These are phyloP conservation scores for Sebastes diaconus DNA, from an alignment of 2,797 vertebrate species.

Conservation along the genomic window DNA sequence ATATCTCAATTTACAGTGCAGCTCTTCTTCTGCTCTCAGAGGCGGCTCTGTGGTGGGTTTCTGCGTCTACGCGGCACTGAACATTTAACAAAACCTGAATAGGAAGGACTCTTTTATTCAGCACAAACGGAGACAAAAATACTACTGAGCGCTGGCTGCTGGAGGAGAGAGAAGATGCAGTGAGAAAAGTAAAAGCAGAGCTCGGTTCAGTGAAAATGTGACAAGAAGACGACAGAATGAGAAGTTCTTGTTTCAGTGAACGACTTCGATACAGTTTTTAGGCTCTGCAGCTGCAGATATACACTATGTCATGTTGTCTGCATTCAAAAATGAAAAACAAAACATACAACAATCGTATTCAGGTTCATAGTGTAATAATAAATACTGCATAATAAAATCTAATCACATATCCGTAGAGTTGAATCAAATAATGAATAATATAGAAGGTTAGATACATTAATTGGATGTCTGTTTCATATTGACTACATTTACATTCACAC, in stretches of 20 bases:
- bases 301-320: not conserved
- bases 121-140: constrained; percentile 32
- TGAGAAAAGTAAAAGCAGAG: not conserved
- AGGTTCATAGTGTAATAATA: not conserved
- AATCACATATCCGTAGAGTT: not conserved
- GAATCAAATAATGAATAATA: too few relatives aligned
- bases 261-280: not conserved
- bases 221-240: constrained; percentile 1
- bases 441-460: too few relatives aligned
- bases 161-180: constrained; percentile 5
- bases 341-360: not conserved
- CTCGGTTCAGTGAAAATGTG: constrained; percentile 20
- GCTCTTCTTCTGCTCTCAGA: not conserved
- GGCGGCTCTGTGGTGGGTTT: not conserved
- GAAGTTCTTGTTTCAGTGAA: constrained; percentile 36
- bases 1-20: constrained; percentile 7
- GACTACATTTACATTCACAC: too few relatives aligned
- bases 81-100: constrained; percentile 30
- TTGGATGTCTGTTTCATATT: too few relatives aligned
- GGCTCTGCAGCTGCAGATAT: not conserved
- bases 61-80: not conserved
- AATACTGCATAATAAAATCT: not conserved
- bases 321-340: not conserved
- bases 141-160: constrained; percentile 8
- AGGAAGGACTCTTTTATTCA: constrained; percentile 14